Evolutionary conservation across 2,888 invertebrate species (phyloP).

Genomic region (Diploptera punctata): DNA sequence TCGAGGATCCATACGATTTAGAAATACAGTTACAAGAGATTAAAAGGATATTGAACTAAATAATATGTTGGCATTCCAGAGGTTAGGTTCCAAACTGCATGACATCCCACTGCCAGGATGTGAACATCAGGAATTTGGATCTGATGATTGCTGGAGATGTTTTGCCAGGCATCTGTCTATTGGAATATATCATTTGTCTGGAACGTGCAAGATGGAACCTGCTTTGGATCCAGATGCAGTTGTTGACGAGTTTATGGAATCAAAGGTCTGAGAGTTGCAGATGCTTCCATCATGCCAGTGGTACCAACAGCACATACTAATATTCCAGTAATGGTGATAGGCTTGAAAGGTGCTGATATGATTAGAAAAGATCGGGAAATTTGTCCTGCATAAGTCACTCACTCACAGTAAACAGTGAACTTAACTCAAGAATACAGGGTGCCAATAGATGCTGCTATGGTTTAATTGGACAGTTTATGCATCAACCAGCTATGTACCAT

Average conservation of each 20-base stretch:
- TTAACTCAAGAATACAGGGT: too few relatives aligned
- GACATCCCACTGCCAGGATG: slow-evolving; percentile 58
- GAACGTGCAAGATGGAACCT: slow-evolving; percentile 37
- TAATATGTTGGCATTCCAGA: slow-evolving; percentile 21
- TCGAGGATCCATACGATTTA: slow-evolving; percentile 63
- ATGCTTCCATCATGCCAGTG: slow-evolving; percentile 53
- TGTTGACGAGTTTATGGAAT: slow-evolving; percentile 47
- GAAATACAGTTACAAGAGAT: slow-evolving; percentile 55
- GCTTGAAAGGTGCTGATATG: slow-evolving; percentile 53
- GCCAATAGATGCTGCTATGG: too few relatives aligned
- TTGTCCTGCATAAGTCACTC: too few relatives aligned
- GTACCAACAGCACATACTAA: slow-evolving; percentile 52
- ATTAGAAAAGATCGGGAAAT: slow-evolving; percentile 65
- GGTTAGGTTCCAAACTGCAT: slow-evolving; percentile 12
- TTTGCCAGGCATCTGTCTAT: slow-evolving; percentile 69
- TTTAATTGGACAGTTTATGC: too few relatives aligned
- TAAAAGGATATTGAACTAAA: slow-evolving; percentile 51
- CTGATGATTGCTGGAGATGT: slow-evolving; percentile 73
- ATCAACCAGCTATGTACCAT: too few relatives aligned
- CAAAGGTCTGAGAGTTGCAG: slow-evolving; percentile 48
- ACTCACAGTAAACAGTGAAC: too few relatives aligned
- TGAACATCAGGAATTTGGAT: slow-evolving; percentile 61
- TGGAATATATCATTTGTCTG: slow-evolving; percentile 68
- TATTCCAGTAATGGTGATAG: slow-evolving; percentile 53
- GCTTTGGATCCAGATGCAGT: slow-evolving; percentile 43